Evolutionary conservation across 2,888 invertebrate genomes (phyloP).

Genomic region (Lasioglossum lativentre): DNA sequence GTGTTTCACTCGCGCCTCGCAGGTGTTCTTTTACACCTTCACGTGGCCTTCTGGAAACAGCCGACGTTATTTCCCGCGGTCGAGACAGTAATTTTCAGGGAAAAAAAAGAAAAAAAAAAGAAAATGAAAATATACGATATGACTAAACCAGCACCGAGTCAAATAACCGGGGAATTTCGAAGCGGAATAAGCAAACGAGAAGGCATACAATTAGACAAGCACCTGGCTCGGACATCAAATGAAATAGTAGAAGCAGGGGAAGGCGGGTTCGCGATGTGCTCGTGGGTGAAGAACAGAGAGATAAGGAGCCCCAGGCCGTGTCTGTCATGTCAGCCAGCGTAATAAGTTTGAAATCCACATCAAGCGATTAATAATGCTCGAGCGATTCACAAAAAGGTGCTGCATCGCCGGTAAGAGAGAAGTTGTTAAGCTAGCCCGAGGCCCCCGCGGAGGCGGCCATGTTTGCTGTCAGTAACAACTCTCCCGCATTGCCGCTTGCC

Average conservation of each 20-base stretch:
- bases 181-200: slow-evolving; percentile 47
- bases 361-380: slow-evolving; percentile 83
- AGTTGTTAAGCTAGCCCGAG: slow-evolving; percentile 77
- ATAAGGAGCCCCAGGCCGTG: slow-evolving; percentile 70
- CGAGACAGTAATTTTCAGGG: slow-evolving; percentile 35
- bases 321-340: slow-evolving; percentile 80
- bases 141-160: neutral
- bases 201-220: slow-evolving; percentile 65
- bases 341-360: slow-evolving; percentile 83
- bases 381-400: slow-evolving; percentile 81
- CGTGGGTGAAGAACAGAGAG: slow-evolving; percentile 48
- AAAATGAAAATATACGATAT: neutral
- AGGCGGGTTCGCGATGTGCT: slow-evolving; percentile 33
- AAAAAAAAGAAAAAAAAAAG: neutral
- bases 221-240: slow-evolving; percentile 79
- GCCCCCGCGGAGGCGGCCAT: slow-evolving; percentile 77
- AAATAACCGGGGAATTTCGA: slow-evolving; percentile 45
- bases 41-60: slow-evolving; percentile 13
- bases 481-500: slow-evolving; percentile 66
- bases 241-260: slow-evolving; percentile 56
- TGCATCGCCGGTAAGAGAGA: slow-evolving; percentile 72
- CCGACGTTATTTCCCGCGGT: slow-evolving; percentile 26
- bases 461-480: slow-evolving; percentile 82
- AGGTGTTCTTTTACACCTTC: slow-evolving; percentile 40
- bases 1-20: slow-evolving; percentile 42